A percentile compares a stretch with the other conserved stretches of the same genome.
Conservation (phyloP, 2,113 vertebrate species). For the Microtus oregoni region DNA sequence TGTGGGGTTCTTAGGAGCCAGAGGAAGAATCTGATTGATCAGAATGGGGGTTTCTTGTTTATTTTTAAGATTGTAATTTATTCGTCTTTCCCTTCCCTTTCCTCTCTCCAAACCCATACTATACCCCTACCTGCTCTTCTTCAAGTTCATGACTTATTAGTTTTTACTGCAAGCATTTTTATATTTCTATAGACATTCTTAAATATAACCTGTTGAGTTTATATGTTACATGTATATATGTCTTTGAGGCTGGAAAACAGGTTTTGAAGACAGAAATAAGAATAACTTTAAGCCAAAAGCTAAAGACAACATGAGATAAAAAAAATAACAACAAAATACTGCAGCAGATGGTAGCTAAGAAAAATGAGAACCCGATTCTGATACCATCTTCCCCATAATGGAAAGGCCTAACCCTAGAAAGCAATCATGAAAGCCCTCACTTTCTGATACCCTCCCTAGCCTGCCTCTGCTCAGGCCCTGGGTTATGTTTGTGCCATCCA, state of each 20-base stretch:
- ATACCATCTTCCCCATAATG: neutral
- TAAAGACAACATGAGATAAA: neutral
- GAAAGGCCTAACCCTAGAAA: neutral
- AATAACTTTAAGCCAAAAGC: neutral
- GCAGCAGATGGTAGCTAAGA: neutral
- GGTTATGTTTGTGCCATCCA: neutral
- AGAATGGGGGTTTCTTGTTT: neutral
- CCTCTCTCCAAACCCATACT: neutral
- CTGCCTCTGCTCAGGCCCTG: neutral
- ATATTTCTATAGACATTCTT: neutral
- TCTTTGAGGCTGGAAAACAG: neutral
- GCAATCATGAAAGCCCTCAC: neutral
- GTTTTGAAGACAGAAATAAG: neutral
- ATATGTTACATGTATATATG: neutral
- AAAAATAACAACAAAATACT: too few relatives aligned
- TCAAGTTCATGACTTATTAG: neutral
- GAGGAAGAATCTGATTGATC: neutral
- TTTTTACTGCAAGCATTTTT: neutral
- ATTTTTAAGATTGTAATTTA: neutral
- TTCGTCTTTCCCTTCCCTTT: neutral
- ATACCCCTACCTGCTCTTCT: neutral
- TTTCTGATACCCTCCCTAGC: neutral
- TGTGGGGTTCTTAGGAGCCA: neutral
- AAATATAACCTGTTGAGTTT: neutral
- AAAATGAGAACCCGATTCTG: conserved; percentile 21